phyloP scores from a whole-genome alignment of 2,113 vertebrate species.

The Amblyopsis rosae region DNA sequence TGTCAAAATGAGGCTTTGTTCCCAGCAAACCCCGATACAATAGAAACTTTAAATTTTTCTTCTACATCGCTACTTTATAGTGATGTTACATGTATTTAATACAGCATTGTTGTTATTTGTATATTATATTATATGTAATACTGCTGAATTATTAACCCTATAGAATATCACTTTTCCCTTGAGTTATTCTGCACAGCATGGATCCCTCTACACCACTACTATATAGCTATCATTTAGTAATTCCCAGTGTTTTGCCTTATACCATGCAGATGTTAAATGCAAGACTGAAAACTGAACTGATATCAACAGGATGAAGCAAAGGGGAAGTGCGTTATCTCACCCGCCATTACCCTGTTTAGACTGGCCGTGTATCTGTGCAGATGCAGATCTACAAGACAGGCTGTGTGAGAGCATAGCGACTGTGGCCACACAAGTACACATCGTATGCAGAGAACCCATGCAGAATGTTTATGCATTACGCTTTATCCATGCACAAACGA shows the following conservation, averaged over 20 bases:
- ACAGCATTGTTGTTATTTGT: too few relatives aligned
- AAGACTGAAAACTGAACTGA: slow-evolving; percentile 18
- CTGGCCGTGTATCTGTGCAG: slow-evolving; percentile 2
- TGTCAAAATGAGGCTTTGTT: slow-evolving; percentile 36
- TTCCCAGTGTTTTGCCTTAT: slow-evolving; percentile 19
- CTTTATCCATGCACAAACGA: too few relatives aligned
- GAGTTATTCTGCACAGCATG: slow-evolving; percentile 1
- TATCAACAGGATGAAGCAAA: slow-evolving; percentile 57
- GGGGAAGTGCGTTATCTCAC: slow-evolving; percentile 46
- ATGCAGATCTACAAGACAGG: too few relatives aligned
- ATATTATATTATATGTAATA: too few relatives aligned
- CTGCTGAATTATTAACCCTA: too few relatives aligned
- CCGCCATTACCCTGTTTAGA: slow-evolving; percentile 39
- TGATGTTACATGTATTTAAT: too few relatives aligned
- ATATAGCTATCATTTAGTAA: slow-evolving; percentile 2
- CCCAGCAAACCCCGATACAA: slow-evolving; percentile 28
- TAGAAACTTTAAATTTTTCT: not conserved
- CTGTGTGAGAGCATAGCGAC: not conserved
- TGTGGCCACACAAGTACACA: not conserved
- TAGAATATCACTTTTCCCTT: too few relatives aligned
- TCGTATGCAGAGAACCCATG: too few relatives aligned
- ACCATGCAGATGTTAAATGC: not conserved
- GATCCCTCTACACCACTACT: slow-evolving; percentile 7
- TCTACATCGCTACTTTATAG: too few relatives aligned
- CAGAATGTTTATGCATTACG: too few relatives aligned